Conservation (phyloP, 2,113 vertebrate genomes). For the Hemiscyllium ocellatum region DNA sequence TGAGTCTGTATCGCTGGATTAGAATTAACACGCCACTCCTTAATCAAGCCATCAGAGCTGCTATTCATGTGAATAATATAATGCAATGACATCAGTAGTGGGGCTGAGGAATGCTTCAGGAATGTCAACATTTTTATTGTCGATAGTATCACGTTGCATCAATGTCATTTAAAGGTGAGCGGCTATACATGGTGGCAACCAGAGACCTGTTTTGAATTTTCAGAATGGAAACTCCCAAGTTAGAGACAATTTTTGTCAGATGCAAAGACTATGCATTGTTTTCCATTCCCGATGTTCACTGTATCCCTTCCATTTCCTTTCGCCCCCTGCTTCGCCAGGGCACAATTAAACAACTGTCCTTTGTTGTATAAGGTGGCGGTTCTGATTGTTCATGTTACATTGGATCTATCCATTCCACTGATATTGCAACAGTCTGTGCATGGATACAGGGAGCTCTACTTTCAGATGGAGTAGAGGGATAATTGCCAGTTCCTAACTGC, state of each 20-base stretch:
- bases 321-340: neutral
- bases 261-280: neutral
- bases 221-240: neutral
- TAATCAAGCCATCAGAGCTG: neutral
- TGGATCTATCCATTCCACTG: too few relatives aligned
- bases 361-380: too few relatives aligned
- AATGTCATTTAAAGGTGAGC: neutral
- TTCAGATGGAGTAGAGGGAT: too few relatives aligned
- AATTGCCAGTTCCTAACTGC: too few relatives aligned
- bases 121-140: neutral
- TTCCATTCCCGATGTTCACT: neutral
- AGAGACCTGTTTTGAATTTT: neutral
- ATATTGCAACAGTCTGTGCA: too few relatives aligned
- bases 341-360: neutral
- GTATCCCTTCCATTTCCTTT: neutral
- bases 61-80: slow-evolving; percentile 26
- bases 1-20: slow-evolving; percentile 16
- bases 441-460: too few relatives aligned
- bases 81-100: neutral
- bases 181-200: neutral
- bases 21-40: neutral
- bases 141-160: too few relatives aligned
- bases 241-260: neutral
- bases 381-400: too few relatives aligned
- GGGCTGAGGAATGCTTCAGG: neutral